phyloP scores from a whole-genome alignment of 2,888 invertebrate genomes.

The Cepaea hortensis region DNA sequence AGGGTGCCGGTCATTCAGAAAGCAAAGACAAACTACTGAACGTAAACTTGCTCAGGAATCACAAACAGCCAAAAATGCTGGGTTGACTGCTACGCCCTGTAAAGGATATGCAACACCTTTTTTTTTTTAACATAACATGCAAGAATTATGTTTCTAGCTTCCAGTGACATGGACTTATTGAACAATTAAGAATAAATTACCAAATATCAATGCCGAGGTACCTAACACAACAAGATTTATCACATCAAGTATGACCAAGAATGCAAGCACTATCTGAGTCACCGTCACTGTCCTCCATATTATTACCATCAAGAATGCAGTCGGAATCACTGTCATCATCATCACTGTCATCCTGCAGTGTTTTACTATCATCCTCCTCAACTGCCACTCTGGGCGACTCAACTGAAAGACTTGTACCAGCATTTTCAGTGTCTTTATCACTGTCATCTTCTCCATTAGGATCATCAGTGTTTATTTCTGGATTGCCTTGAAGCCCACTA shows the following conservation, averaged over 20 bases:
- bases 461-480: not conserved
- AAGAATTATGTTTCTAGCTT: too few species aligned
- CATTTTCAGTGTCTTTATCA: constrained; percentile 10
- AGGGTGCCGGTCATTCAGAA: too few species aligned
- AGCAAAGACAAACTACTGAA: too few species aligned
- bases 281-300: constrained; percentile 13
- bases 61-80: too few species aligned
- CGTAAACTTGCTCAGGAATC: too few species aligned
- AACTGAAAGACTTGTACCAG: constrained; percentile 25
- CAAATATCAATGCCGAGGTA: too few species aligned
- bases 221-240: not conserved
- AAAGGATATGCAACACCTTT: too few species aligned
- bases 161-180: too few species aligned
- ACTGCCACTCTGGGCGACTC: not conserved
- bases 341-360: not conserved
- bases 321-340: constrained; percentile 37
- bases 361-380: not conserved
- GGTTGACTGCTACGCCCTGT: too few species aligned
- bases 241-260: constrained; percentile 35
- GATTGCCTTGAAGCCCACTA: not conserved
- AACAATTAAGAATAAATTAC: too few species aligned
- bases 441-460: not conserved
- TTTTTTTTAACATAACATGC: too few species aligned
- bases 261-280: constrained; percentile 53
- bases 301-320: constrained; percentile 29